Percentiles rank a stretch among this genome's conserved stretches.
These are phyloP conservation scores for Myrmecophaga tridactyla DNA, from an alignment of 2,113 vertebrate genomes.

Conservation along the genomic window DNA sequence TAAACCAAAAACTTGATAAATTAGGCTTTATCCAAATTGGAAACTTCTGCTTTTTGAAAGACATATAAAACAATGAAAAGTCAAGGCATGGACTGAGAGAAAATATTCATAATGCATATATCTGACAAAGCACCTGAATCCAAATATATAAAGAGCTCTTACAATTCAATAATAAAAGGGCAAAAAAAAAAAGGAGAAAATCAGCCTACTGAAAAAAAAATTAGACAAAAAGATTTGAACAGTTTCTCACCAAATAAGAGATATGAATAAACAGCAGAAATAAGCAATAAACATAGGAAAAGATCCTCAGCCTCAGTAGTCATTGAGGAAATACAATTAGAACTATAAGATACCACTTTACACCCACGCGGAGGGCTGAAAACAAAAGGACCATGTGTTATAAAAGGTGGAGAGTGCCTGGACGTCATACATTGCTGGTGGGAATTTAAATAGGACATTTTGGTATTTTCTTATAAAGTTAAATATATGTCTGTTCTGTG, in stretches of 20 bases:
- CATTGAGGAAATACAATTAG: not conserved
- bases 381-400: rapidly evolving
- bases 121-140: not conserved
- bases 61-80: not conserved
- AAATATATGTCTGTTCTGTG: rapidly evolving
- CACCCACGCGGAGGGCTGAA: not conserved
- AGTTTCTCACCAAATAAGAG: not conserved
- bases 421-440: rapidly evolving
- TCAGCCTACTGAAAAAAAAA: not conserved
- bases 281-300: not conserved
- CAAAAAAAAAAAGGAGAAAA: not conserved
- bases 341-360: rapidly evolving
- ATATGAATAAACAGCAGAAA: no score
- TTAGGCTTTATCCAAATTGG: not conserved
- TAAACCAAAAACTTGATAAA: not conserved
- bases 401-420: rapidly evolving
- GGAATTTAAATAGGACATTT: no score
- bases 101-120: not conserved
- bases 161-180: not conserved
- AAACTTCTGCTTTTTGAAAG: not conserved
- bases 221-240: rapidly evolving
- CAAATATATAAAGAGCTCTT: not conserved
- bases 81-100: not conserved
- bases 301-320: rapidly evolving
- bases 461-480: not conserved